Conservation (phyloP, 2,113 vertebrate species). For the Aviceda subcristata region DNA sequence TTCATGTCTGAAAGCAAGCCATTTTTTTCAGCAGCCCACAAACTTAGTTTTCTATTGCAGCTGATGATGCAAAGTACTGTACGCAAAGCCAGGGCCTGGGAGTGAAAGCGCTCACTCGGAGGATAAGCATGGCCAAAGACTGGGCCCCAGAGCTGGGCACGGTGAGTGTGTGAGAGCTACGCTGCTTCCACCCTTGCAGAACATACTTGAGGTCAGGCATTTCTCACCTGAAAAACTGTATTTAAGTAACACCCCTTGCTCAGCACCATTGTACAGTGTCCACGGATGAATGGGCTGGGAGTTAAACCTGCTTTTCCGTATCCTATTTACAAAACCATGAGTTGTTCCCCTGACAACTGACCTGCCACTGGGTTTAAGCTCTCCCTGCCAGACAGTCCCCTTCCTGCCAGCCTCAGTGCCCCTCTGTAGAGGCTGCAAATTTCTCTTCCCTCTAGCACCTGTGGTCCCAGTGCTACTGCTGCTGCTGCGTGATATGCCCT, state of each 20-base stretch:
- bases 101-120: accelerated
- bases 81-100: neutral
- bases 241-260: neutral
- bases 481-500: too few species aligned
- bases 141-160: accelerated
- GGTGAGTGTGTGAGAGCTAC: accelerated
- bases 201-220: neutral
- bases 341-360: neutral
- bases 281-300: accelerated
- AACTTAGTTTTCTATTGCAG: accelerated
- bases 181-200: neutral
- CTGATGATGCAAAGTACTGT: accelerated
- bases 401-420: neutral
- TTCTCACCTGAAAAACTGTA: neutral
- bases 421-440: neutral
- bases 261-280: accelerated
- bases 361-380: neutral
- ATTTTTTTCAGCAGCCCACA: accelerated
- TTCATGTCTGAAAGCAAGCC: neutral
- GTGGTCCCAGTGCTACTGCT: neutral
- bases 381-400: too few species aligned
- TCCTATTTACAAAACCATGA: neutral
- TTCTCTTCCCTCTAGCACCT: neutral
- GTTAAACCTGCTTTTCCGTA: neutral
- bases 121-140: neutral